Evolutionary conservation across 2,888 invertebrate species (phyloP), one percentile per base, ranked within the genome.

Genomic region (Eustalomyia histrio): DNA sequence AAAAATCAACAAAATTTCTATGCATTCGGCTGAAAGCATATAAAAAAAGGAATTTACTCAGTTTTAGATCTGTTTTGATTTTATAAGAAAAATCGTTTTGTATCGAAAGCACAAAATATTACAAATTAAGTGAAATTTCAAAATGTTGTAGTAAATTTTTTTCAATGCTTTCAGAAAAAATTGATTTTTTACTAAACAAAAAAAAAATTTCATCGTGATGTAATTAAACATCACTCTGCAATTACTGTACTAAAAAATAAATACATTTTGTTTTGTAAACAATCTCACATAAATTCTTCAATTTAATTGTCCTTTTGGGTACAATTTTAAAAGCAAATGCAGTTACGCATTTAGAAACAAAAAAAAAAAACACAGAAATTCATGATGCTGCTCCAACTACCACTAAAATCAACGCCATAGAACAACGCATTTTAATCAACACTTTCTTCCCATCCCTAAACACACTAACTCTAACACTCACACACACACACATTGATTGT

Each of bases 231-330:
- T 16, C 43, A 47, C 43, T 47, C n/a, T 50, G 21, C 50, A 50
- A 29, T 43, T 16, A 50, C 47, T 64, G 33, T n/a, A 12, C 50
- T 50, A 16, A 29, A 29, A 33, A 33, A 6, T 47, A 43, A 67
- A 24, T 57, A 57, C 39, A 29, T 18, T 55, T 67, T 67, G 67
- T 24, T 43, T 43, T 9, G 14, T 35, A 61, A 53, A 29, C 35
- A 84, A 85, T 84, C 75, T 43, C 18, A 64, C 85, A 88, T 87
- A 88, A 86, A 89, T 87, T 86, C 86, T 86, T 85, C 85, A 86
- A 86, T 86, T 88, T 89, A 88, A 89, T 87, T 88, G 86, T 88
- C 85, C 89, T 87, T 88, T 87, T 85, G 90, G 89, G 89, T 88
- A 85, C 85, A 88, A 89, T 89, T 89, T 88, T 83, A 86, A 85